Evolutionary conservation across 92 coral and sea anemone genomes (phyloP), one percentile per base, ranked within the genome.

Genomic region (Palythoa caribaeorum): DNA sequence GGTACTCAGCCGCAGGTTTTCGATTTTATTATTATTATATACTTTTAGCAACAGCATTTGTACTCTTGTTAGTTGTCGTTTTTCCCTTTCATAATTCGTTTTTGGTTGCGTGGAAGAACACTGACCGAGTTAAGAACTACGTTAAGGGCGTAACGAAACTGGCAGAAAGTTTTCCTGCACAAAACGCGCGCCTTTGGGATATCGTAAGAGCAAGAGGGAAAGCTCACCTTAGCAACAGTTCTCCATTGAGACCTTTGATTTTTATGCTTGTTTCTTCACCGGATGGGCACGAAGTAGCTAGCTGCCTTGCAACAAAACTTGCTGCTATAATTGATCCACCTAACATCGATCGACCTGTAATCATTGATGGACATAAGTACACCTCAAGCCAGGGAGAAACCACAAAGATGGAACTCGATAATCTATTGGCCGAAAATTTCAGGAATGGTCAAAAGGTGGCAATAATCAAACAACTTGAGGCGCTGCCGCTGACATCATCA

Each of bases 171-270:
- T 81, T 81, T 20, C 86, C 36, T 12, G 20, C 10, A 47, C 86
- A 81, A 81, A 40, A 71, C 35, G 44, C 9, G 38, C 76, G 96
- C 21, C 87, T 93, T 79, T 93, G 93, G 95, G 77, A 57, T 79
- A 91, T 89, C 73, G 78, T 96, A 11, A 88, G 76, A 65, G 81
- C 76, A 28, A 87, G 99, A 73, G 94, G 95, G 14, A 6, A 73
- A 68, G 90, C 97, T 0, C 95, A 96, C 74, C 80, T 95, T 6
- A 86, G 88, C 13, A 91, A 88, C 11, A 38, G 39, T 1, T 40
- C 76, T 6, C 96, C 96, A 0, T 87, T 86, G 0, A 95, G 93
- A 52, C 98, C 99, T 1, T 90, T 96, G 87, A 98, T 96, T 5
- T 38, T 96, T 3, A 13, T 95, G 88, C 60, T 96, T 38, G 98